Conservation (phyloP, 1,140 invertebrate species). For the Episyrphus balteatus region DNA sequence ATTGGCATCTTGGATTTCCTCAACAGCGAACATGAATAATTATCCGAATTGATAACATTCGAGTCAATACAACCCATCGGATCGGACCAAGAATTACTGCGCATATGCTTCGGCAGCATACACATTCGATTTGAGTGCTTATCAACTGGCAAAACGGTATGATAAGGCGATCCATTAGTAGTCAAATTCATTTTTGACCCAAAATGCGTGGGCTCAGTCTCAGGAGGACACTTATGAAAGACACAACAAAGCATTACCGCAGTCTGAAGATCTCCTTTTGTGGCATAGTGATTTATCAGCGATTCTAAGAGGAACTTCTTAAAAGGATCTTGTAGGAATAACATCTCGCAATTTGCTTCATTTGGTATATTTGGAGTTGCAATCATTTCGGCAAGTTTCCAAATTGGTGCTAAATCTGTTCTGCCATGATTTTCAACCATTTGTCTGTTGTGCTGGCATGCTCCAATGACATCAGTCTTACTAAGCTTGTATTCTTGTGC, state of each 20-base stretch:
- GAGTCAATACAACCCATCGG: conserved; percentile 50
- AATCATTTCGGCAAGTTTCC: conserved; percentile 66
- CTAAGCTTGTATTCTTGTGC: conserved; percentile 75
- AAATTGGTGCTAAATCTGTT: conserved; percentile 73
- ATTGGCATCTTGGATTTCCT: conserved; percentile 44
- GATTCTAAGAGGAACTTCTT: conserved; percentile 74
- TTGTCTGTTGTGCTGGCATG: conserved; percentile 68
- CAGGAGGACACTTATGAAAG: conserved; percentile 47
- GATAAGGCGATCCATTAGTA: conserved; percentile 75
- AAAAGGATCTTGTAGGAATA: conserved; percentile 58
- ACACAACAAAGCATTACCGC: conserved; percentile 84
- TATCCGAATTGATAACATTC: conserved; percentile 17
- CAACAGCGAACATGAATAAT: conserved; percentile 22
- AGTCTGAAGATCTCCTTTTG: conserved; percentile 79
- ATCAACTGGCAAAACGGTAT: conserved; percentile 75
- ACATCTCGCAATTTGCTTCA: conserved; percentile 24
- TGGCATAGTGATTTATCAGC: conserved; percentile 70
- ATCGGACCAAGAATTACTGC: conserved; percentile 85
- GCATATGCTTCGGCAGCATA: conserved; percentile 50
- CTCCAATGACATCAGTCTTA: conserved; percentile 41
- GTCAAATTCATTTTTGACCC: conserved; percentile 9
- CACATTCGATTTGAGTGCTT: conserved; percentile 11
- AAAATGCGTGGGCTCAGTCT: background rate
- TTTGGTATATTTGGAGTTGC: conserved; percentile 43
- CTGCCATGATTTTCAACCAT: conserved; percentile 61